A percentile compares a stretch with the other conserved stretches of the same genome.
Evolutionary conservation across 2,888 invertebrate species (phyloP).

Genomic region (Suillia variegata): DNA sequence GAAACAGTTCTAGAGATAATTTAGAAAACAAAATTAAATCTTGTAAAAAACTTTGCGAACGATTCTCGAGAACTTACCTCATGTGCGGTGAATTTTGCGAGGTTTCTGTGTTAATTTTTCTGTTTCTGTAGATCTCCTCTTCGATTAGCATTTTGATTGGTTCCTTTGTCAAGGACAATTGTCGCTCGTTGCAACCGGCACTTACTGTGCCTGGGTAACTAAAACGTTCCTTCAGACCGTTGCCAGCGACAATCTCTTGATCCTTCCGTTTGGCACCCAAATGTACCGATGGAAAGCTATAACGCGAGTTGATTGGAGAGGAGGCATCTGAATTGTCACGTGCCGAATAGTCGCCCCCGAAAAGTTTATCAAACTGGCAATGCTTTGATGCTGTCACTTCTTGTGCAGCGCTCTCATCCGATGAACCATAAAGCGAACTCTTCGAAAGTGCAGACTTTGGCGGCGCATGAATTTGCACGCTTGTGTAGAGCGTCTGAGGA

Average conservation of each 20-base stretch:
- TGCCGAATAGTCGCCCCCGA: conserved; percentile 14
- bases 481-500: conserved; percentile 53
- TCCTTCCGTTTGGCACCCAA: conserved; percentile 58
- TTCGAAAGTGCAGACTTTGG: conserved; percentile 49
- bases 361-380: conserved; percentile 7
- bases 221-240: conserved; percentile 55
- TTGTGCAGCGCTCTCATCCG: conserved; percentile 26
- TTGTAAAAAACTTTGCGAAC: too few species aligned
- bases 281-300: conserved; percentile 60
- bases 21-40: too few species aligned
- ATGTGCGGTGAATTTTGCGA: conserved; percentile 10
- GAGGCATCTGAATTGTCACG: conserved; percentile 9
- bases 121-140: conserved; percentile 10
- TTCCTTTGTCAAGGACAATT: conserved; percentile 23
- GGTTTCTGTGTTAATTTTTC: too few species aligned
- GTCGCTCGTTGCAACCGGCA: conserved; percentile 35
- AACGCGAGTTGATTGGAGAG: conserved; percentile 38
- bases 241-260: conserved; percentile 36
- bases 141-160: conserved; percentile 25
- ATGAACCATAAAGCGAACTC: conserved; percentile 30
- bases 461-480: conserved; percentile 59
- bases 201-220: conserved; percentile 61
- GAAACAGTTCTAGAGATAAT: conserved; percentile 30
- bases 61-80: conserved; percentile 20
- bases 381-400: conserved; percentile 7